Evolutionary conservation across 2,113 vertebrate genomes (phyloP).

Genomic region (Alligator mississippiensis): DNA sequence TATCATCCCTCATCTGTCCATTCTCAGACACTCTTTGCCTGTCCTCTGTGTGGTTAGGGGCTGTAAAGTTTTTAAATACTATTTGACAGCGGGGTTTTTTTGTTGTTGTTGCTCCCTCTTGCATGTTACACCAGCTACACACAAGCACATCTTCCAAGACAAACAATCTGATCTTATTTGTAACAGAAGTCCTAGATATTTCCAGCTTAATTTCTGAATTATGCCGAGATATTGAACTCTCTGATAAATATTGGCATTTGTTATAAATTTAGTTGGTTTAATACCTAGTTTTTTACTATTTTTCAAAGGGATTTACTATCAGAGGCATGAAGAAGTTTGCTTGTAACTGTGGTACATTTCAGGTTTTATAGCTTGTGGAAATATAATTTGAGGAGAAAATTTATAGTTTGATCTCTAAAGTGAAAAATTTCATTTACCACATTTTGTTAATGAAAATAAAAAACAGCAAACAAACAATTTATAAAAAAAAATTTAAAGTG

Average conservation of each 20-base stretch:
- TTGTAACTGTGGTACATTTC: neutral
- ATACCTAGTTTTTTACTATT: neutral
- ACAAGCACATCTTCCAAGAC: accelerated
- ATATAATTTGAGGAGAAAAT: neutral
- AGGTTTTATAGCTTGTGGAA: accelerated
- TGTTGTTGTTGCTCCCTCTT: neutral
- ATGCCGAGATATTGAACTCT: neutral
- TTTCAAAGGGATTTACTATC: neutral
- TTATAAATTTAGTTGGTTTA: neutral
- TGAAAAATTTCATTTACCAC: neutral
- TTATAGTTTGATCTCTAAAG: neutral
- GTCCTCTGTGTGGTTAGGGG: neutral
- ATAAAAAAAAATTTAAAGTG: neutral
- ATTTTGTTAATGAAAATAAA: neutral
- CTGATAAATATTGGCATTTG: neutral
- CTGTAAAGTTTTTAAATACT: neutral
- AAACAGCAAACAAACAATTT: neutral
- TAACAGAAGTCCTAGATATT: neutral
- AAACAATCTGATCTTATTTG: neutral
- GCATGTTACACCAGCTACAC: neutral
- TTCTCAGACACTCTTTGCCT: neutral
- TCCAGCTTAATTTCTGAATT: neutral
- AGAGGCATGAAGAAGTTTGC: neutral
- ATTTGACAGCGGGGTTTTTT: neutral
- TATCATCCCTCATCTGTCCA: too few relatives aligned